Conservation (phyloP, 2,797 vertebrate species). For the Melanotaenia nigrans region DNA sequence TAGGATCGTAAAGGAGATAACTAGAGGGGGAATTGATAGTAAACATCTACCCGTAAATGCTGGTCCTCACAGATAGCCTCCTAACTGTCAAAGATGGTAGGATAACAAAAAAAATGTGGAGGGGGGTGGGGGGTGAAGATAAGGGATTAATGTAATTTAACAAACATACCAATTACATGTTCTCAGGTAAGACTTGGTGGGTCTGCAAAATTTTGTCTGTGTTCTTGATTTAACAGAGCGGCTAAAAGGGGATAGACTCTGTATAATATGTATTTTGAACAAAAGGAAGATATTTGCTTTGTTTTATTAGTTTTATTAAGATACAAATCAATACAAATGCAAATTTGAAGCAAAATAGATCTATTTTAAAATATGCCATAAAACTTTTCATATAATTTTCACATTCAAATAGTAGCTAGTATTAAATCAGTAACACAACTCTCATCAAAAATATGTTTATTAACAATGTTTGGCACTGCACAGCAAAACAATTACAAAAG, state of each 20-base stretch:
- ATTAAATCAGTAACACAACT: not conserved
- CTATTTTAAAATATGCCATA: not conserved
- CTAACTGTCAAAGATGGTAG: not conserved
- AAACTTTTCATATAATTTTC: not conserved
- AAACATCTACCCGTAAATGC: not conserved
- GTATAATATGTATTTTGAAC: not conserved
- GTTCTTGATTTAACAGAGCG: not conserved
- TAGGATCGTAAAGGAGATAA: slow-evolving; percentile 27
- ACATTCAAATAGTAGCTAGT: not conserved
- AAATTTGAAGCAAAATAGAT: not conserved
- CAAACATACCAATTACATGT: not conserved
- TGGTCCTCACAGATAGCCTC: not conserved
- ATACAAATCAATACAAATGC: not conserved
- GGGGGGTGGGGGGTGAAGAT: not conserved
- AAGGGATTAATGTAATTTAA: not conserved
- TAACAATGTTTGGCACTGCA: no score
- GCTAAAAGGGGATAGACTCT: not conserved
- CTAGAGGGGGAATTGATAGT: slow-evolving; percentile 5
- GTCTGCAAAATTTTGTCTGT: not conserved
- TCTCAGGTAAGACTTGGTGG: not conserved
- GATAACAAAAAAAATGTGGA: not conserved
- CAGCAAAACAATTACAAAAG: no score
- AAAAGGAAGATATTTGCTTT: not conserved
- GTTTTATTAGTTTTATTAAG: not conserved
- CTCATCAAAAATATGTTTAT: not conserved